Evolutionary conservation across 2,888 invertebrate species (phyloP), one percentile per base, ranked within the genome.

Genomic region (Cheilosia grossa): DNA sequence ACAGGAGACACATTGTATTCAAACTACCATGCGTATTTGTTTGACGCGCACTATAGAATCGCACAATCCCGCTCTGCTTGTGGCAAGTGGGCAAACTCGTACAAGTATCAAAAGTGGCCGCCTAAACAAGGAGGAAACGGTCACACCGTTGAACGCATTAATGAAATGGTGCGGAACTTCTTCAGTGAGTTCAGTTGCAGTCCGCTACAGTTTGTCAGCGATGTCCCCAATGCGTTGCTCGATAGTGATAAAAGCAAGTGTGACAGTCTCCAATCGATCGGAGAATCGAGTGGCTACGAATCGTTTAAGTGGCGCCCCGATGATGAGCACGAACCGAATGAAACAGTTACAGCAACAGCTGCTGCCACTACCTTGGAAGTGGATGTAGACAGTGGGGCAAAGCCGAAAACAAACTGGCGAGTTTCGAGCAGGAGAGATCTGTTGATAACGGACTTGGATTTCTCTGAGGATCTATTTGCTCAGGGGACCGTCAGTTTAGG

Each of bases 11-110:
- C 95, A 75, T 91, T 97, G 82, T 96, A 95, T 89, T 95, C 95
- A 40, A 96, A 96, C 91, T 96, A 96, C 91, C 96, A 96, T 92
- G 96, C 96, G 0, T 98, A 98, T 92, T 93, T 98, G 37, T 95
- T 95, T 89, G 97, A 97, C 91, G 97, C 98, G 0, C 94, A 96
- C 86, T 94, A 94, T 89, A 95, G 95, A 90, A 96, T 98, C 69
- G 93, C 94, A 30, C 93, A 95, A 9, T 96, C 97, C 89, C 94
- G 95, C 51, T 92, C 94, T 37, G 96, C 97, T 0, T 97, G 97
- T 90, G 90, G 92, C 0, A 93, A 93, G 69, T 98, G 98, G 98
- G 94, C 94, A 5, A 95, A 95, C 85, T 94, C 93, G 61, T 98
- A 98, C 92, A 95, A 96, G 88, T 95, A 92, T 79, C 91, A 92